Conservation (phyloP, 2,888 invertebrate species). For the Lymantria dispar region DNA sequence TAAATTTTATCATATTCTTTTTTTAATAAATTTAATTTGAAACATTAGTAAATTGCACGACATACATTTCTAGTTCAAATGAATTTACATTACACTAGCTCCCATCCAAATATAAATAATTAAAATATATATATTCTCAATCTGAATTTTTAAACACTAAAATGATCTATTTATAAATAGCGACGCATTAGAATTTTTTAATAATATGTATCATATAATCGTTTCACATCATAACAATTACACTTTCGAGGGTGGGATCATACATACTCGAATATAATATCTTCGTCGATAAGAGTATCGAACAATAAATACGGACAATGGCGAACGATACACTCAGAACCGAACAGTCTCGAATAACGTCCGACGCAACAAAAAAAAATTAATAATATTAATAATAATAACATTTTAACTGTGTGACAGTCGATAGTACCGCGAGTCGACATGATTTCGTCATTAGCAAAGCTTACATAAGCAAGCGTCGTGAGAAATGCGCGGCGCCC, state of each 20-base stretch:
- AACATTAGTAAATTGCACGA: conserved; percentile 56
- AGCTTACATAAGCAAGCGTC: conserved; percentile 78
- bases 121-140: conserved; percentile 51
- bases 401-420: conserved; percentile 42
- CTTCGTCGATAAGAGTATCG: conserved; percentile 41
- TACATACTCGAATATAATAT: conserved; percentile 53
- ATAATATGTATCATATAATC: conserved; percentile 50
- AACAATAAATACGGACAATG: conserved; percentile 70
- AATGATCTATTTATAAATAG: conserved; percentile 75
- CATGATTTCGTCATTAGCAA: conserved; percentile 73
- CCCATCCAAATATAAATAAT: conserved; percentile 62
- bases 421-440: conserved; percentile 54
- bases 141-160: conserved; percentile 72
- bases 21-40: conserved; percentile 12
- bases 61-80: conserved; percentile 71
- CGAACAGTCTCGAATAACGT: conserved; percentile 78
- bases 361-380: conserved; percentile 75
- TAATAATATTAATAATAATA: conserved; percentile 38
- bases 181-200: conserved; percentile 67
- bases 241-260: conserved; percentile 64
- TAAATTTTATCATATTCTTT: conserved; percentile 48
- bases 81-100: conserved; percentile 68
- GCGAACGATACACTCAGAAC: conserved; percentile 73
- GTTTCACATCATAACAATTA: conserved; percentile 63
- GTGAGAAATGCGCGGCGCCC: conserved; percentile 55